phyloP scores from a whole-genome alignment of 2,888 invertebrate species.

The Xanthia icteritia region DNA sequence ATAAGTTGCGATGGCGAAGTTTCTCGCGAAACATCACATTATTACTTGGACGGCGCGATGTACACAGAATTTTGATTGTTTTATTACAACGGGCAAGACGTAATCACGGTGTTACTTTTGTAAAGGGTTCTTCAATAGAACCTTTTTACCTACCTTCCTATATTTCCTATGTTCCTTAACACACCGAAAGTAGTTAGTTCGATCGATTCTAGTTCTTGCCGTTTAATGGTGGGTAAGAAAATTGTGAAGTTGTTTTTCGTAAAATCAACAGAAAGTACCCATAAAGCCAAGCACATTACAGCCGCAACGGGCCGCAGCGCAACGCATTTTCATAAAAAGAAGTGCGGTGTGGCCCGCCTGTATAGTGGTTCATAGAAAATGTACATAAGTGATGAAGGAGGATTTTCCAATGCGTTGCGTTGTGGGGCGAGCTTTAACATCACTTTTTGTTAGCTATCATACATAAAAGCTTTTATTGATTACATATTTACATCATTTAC shows the following conservation, averaged over 20 bases:
- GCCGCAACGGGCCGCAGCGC: background rate
- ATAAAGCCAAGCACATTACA: background rate
- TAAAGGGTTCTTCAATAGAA: background rate
- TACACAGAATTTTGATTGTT: conserved; percentile 86
- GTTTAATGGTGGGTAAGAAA: background rate
- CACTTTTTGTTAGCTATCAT: background rate
- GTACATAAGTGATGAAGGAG: background rate
- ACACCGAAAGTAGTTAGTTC: background rate
- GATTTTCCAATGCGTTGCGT: background rate
- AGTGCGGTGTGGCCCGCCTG: background rate
- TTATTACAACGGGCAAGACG: conserved; percentile 71
- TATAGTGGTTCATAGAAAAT: background rate
- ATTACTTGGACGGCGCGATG: conserved; percentile 83
- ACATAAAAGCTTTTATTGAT: background rate
- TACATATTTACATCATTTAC: background rate
- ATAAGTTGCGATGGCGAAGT: conserved; percentile 88
- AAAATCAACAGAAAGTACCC: background rate
- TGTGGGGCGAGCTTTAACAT: background rate
- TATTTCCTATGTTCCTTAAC: background rate
- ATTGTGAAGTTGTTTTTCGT: background rate
- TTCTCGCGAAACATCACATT: conserved; percentile 88
- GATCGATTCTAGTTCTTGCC: background rate
- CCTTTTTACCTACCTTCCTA: background rate
- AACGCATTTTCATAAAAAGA: background rate
- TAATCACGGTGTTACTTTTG: conserved; percentile 26